Evolutionary conservation across 2,888 invertebrate species (phyloP).

Genomic region (Drosophila recens): DNA sequence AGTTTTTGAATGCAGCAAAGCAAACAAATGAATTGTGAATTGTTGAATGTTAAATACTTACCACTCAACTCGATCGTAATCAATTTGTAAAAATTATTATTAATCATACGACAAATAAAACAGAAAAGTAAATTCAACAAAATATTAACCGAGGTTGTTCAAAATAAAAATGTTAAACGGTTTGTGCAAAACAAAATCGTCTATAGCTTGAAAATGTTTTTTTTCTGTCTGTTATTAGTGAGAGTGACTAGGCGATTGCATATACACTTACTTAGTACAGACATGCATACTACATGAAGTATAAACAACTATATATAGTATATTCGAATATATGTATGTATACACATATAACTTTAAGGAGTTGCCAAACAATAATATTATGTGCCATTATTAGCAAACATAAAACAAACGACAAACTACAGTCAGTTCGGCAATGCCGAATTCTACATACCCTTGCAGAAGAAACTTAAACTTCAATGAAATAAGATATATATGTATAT

Average conservation of each 20-base stretch:
- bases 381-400: slow-evolving; percentile 85
- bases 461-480: background rate
- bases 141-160: slow-evolving; percentile 58
- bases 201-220: slow-evolving; percentile 27
- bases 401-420: slow-evolving; percentile 25
- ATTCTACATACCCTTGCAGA: slow-evolving; percentile 26
- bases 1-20: slow-evolving; percentile 2
- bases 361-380: slow-evolving; percentile 84
- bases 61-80: slow-evolving; percentile 1
- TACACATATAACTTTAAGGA: slow-evolving; percentile 38
- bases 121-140: slow-evolving; percentile 32
- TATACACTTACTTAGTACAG: background rate
- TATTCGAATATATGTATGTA: slow-evolving; percentile 21
- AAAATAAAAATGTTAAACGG: slow-evolving; percentile 46
- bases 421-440: slow-evolving; percentile 32
- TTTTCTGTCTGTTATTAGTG: slow-evolving; percentile 6
- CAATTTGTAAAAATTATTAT: slow-evolving; percentile 23
- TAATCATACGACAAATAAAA: background rate
- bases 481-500: too few relatives aligned
- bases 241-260: background rate
- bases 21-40: background rate
- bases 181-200: slow-evolving; percentile 36
- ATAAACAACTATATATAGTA: slow-evolving; percentile 22
- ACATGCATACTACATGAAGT: slow-evolving; percentile 4
- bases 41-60: background rate